Evolutionary conservation across 1,140 invertebrate species (phyloP).

Genomic region (Atta colombica): DNA sequence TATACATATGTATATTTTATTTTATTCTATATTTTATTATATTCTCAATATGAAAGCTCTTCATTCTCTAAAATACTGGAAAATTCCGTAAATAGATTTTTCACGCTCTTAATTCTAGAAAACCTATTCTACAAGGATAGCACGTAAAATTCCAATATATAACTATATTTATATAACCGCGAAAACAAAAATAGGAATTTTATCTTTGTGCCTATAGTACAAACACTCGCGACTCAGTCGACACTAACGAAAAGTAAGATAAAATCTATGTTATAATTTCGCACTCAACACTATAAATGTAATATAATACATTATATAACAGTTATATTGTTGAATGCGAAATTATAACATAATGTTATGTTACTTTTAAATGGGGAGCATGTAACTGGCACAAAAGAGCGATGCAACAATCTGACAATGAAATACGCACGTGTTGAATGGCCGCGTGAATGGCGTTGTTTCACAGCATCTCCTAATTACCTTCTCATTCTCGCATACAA

Average conservation of each 20-base stretch:
- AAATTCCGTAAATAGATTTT: not conserved
- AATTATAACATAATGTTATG: too few relatives aligned
- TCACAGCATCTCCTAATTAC: constrained; percentile 13
- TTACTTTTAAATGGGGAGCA: not conserved
- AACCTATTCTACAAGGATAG: not conserved
- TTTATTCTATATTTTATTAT: constrained; percentile 1
- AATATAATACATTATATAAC: too few relatives aligned
- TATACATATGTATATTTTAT: not conserved
- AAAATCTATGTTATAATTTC: too few relatives aligned
- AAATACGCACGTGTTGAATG: not conserved
- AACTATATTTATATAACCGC: not conserved
- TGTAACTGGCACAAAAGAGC: not conserved
- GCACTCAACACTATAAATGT: too few relatives aligned
- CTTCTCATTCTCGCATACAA: not conserved
- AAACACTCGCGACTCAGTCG: not conserved
- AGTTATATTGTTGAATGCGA: too few relatives aligned
- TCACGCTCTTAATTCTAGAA: not conserved
- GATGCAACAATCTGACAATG: not conserved
- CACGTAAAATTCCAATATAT: not conserved
- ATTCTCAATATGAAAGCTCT: not conserved
- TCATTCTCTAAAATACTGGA: not conserved
- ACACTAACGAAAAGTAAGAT: too few relatives aligned
- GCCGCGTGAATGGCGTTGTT: constrained; percentile 2
- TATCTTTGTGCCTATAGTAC: not conserved
- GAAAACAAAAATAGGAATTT: not conserved